phyloP scores from a whole-genome alignment of 2,888 invertebrate species.

The Epinotia brunnichana region DNA sequence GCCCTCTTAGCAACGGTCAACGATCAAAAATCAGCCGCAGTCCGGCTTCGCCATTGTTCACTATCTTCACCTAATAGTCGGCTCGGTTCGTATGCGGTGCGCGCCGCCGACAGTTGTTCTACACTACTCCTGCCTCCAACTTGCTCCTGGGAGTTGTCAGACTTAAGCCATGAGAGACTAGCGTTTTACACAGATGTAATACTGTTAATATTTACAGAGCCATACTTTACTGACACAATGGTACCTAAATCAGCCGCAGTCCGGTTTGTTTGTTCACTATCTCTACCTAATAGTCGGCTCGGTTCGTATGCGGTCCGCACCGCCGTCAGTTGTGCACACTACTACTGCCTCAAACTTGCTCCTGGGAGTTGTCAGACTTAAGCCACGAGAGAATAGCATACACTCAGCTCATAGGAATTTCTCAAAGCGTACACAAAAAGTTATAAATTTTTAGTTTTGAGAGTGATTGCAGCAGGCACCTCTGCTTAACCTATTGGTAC shows the following conservation, averaged over 20 bases:
- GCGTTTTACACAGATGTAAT: no score
- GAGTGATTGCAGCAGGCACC: no score
- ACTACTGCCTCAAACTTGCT: constrained; percentile 29
- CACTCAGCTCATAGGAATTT: no score
- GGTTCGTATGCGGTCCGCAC: constrained; percentile 30
- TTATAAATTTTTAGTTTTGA: no score
- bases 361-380: background rate
- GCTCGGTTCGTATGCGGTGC: constrained; percentile 28
- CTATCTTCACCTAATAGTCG: background rate
- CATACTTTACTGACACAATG: no score
- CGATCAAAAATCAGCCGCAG: background rate
- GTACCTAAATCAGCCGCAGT: background rate
- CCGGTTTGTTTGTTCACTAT: background rate
- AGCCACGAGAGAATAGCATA: no score
- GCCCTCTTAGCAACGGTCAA: background rate
- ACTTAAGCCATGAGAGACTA: background rate
- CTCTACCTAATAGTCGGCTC: background rate
- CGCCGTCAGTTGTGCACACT: constrained; percentile 36
- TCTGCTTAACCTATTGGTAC: no score
- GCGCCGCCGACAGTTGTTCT: constrained; percentile 34
- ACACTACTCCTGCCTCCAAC: constrained; percentile 29
- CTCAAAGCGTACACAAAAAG: no score
- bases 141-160: constrained; percentile 15
- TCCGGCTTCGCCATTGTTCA: background rate
- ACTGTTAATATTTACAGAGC: no score